Evolutionary conservation across 2,797 vertebrate genomes (phyloP).

Genomic region (Pseudomugil tenellus): DNA sequence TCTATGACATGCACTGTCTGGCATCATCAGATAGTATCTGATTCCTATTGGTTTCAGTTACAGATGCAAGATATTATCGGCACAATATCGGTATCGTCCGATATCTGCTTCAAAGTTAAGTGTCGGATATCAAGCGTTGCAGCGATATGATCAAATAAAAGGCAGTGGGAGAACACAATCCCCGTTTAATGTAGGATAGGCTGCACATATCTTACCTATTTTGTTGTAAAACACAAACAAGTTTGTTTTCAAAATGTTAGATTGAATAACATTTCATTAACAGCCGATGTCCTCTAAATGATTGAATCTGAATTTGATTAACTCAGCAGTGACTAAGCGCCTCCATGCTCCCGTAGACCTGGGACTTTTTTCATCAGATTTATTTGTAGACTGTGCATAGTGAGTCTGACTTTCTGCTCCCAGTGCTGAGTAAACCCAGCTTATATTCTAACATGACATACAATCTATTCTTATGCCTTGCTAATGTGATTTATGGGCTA

Average conservation of each 20-base stretch:
- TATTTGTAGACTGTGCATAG: not conserved
- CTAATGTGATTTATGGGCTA: conserved; percentile 71
- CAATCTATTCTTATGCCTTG: conserved; percentile 31
- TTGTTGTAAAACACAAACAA: too few species aligned
- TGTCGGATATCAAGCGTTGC: too few species aligned
- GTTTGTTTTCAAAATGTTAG: too few species aligned
- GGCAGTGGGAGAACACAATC: too few species aligned
- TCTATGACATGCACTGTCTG: not conserved
- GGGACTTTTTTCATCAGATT: not conserved
- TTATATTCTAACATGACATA: conserved; percentile 39
- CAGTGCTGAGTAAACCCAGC: conserved; percentile 14
- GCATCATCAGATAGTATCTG: not conserved
- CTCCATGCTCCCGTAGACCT: conserved; percentile 1
- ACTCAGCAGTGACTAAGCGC: not conserved
- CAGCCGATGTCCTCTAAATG: not conserved
- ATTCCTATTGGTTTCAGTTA: not conserved
- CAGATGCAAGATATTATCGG: too few species aligned
- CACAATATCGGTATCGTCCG: too few species aligned
- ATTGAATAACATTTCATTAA: not conserved
- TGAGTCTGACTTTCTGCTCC: conserved; percentile 11
- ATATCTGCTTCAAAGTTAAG: too few species aligned
- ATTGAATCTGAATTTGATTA: not conserved
- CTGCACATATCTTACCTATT: too few species aligned
- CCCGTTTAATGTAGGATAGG: too few species aligned
- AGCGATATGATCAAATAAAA: too few species aligned